Conservation (phyloP, 1,140 invertebrate species). For the Drosophila watanabei region DNA sequence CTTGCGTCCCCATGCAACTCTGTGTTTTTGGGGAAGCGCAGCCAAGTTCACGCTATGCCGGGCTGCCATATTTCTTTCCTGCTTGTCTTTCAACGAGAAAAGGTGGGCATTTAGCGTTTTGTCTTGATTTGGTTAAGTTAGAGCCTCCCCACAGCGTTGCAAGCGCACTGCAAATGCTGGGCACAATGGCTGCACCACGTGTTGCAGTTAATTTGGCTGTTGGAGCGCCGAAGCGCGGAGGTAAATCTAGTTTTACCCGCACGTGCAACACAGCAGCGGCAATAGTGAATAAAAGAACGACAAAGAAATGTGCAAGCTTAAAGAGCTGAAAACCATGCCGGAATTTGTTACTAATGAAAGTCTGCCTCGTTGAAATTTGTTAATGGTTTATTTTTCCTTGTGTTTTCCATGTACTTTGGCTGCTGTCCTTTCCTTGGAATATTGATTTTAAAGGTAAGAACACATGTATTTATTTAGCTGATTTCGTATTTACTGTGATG, state of each 20-base stretch:
- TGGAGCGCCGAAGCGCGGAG: slow-evolving; percentile 39
- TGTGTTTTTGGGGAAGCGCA: slow-evolving; percentile 60
- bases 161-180: slow-evolving; percentile 15
- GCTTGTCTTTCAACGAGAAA: slow-evolving; percentile 82
- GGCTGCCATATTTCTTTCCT: slow-evolving; percentile 81
- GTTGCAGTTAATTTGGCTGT: slow-evolving; percentile 14
- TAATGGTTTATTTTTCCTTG: neutral
- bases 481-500: slow-evolving; percentile 42
- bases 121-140: slow-evolving; percentile 74
- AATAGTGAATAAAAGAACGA: slow-evolving; percentile 19
- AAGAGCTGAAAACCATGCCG: neutral
- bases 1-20: slow-evolving; percentile 20
- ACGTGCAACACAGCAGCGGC: slow-evolving; percentile 48
- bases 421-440: neutral
- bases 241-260: slow-evolving; percentile 59
- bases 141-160: slow-evolving; percentile 27
- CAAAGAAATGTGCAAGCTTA: slow-evolving; percentile 11
- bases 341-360: slow-evolving; percentile 1
- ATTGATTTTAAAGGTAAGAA: slow-evolving; percentile 4
- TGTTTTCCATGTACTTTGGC: slow-evolving; percentile 8
- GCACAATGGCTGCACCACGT: slow-evolving; percentile 20
- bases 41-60: slow-evolving; percentile 61
- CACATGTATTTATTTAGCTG: neutral
- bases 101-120: slow-evolving; percentile 70
- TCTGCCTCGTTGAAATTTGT: neutral